These are phyloP conservation scores for Rhynchopsitta pachyrhyncha DNA, from an alignment of 2,113 vertebrate genomes.

Conservation along the genomic window DNA sequence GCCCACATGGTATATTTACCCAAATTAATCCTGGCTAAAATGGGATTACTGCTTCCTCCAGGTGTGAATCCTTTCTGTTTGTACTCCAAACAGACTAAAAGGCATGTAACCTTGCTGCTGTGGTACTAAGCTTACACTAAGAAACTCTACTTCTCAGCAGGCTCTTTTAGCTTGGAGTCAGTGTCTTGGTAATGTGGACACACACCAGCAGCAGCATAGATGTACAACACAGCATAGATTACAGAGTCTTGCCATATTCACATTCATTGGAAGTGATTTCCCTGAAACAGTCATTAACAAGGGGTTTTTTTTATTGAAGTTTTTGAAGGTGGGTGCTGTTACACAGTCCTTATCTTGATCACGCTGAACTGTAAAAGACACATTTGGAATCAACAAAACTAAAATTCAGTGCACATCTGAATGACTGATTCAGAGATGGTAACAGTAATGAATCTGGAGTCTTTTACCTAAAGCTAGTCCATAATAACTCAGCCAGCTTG, in stretches of 20 bases:
- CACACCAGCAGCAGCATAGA: not conserved
- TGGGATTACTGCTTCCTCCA: not conserved
- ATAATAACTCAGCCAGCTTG: not conserved
- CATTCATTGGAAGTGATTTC: rapidly evolving
- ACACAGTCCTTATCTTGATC: not conserved
- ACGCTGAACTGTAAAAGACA: not conserved
- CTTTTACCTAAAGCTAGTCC: not conserved
- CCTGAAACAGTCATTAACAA: not conserved
- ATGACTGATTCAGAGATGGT: not conserved
- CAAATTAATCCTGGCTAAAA: not conserved
- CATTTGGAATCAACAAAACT: not conserved
- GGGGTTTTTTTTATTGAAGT: not conserved
- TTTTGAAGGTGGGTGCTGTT: not conserved
- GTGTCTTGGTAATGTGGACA: not conserved
- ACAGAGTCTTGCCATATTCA: not conserved
- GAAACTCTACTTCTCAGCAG: not conserved
- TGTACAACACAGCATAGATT: not conserved
- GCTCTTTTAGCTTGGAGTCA: not conserved
- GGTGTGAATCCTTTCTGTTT: not conserved
- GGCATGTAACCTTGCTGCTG: not conserved
- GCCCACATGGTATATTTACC: not conserved
- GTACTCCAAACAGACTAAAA: not conserved
- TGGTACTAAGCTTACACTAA: not conserved
- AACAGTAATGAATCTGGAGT: not conserved
- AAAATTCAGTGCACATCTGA: not conserved